Percentiles rank a stretch among this genome's conserved stretches.
Conservation (phyloP, 1,140 invertebrate genomes). For the Macrosteles quadrilineatus region DNA sequence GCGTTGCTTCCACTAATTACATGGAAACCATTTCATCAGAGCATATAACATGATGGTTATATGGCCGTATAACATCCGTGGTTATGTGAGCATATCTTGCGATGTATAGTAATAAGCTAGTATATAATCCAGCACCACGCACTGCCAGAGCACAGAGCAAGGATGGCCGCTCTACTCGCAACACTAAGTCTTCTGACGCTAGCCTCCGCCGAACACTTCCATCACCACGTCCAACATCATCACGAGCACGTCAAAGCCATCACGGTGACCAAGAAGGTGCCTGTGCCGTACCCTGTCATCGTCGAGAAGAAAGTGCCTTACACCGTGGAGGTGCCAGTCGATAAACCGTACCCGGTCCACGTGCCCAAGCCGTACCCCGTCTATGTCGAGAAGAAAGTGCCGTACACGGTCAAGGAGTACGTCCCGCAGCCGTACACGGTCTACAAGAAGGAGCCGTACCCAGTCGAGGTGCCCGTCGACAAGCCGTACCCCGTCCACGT, state of each 20-base stretch:
- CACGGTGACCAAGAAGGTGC: constrained; percentile 32
- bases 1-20: too few relatives aligned
- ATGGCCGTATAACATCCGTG: too few relatives aligned
- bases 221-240: background rate
- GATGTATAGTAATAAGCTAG: too few relatives aligned
- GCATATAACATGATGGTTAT: too few relatives aligned
- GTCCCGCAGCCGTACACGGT: constrained; percentile 67
- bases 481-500: constrained; percentile 25
- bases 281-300: constrained; percentile 47
- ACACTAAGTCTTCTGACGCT: too few relatives aligned
- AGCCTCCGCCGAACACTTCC: too few relatives aligned
- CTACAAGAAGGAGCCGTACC: constrained; percentile 41
- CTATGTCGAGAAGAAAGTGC: constrained; percentile 63
- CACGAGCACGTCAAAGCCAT: constrained; percentile 24
- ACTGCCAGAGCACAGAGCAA: too few relatives aligned
- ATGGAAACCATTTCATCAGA: too few relatives aligned
- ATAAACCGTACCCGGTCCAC: constrained; percentile 48
- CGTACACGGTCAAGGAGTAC: constrained; percentile 58
- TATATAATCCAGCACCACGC: too few relatives aligned
- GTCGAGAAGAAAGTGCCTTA: constrained; percentile 47
- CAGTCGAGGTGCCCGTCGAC: constrained; percentile 39
- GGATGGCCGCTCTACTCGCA: too few relatives aligned
- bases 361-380: constrained; percentile 63
- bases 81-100: too few relatives aligned
- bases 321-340: constrained; percentile 29